Percentiles rank a stretch among this genome's conserved stretches.
phyloP scores from a whole-genome alignment of 2,797 vertebrate species.

The Hydrophis major region DNA sequence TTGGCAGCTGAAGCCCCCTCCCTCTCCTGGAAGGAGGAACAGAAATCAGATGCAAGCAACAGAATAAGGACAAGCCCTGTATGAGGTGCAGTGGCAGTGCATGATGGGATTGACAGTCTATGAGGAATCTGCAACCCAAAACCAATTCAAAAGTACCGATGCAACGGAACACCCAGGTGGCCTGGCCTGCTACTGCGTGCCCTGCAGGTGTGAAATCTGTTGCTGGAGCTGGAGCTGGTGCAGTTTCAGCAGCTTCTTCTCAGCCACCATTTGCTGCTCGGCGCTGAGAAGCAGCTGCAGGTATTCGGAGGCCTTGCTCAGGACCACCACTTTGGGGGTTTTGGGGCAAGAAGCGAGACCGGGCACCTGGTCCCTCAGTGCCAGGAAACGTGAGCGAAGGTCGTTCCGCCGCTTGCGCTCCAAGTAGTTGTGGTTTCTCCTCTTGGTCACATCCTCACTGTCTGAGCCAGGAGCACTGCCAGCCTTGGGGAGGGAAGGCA shows the following conservation, averaged over 20 bases:
- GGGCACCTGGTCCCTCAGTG: slow-evolving; percentile 86
- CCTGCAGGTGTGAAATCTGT: slow-evolving; percentile 84
- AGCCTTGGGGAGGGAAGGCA: slow-evolving; percentile 63
- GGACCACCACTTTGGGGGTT: slow-evolving; percentile 92
- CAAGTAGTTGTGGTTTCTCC: slow-evolving; percentile 92
- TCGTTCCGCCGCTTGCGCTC: slow-evolving; percentile 93
- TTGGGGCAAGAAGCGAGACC: slow-evolving; percentile 85
- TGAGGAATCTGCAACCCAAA: slow-evolving; percentile 66
- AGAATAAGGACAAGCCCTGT: neutral
- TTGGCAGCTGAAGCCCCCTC: neutral
- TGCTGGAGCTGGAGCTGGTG: slow-evolving; percentile 85
- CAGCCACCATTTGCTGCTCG: slow-evolving; percentile 82
- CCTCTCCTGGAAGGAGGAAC: neutral
- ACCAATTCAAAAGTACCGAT: slow-evolving; percentile 31
- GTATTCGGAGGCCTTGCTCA: slow-evolving; percentile 90
- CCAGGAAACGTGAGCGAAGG: slow-evolving; percentile 89
- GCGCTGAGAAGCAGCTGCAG: slow-evolving; percentile 78
- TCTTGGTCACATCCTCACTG: slow-evolving; percentile 89
- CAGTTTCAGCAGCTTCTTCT: slow-evolving; percentile 86
- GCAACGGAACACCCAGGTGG: neutral
- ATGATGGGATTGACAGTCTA: slow-evolving; percentile 9
- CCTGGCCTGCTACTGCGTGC: slow-evolving; percentile 68
- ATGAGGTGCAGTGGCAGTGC: neutral
- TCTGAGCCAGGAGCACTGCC: slow-evolving; percentile 79
- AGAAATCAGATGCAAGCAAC: neutral